Evolutionary conservation across 2,113 vertebrate species (phyloP), one percentile per base, ranked within the genome.

Genomic region (Barnardius zonarius): DNA sequence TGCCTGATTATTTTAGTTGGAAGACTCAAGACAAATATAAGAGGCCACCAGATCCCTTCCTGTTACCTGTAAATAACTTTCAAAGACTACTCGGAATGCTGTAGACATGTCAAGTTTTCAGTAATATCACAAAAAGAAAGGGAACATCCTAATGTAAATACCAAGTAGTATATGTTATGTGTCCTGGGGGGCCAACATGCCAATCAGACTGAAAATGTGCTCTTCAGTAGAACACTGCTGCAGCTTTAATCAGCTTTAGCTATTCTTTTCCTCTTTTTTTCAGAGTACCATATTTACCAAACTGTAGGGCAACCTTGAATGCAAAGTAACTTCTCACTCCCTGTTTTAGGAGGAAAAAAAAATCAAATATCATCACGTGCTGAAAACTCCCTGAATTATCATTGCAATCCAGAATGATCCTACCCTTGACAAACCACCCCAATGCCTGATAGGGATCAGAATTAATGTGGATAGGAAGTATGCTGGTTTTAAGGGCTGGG

Each of bases 51-150:
- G 54, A 88, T 76, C 18, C 44, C 33, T 93, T 90, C 67, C 75
- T 93, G 85, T 73, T 79, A 90, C 85, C 79, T 88, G 93, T 76
- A 86, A 95, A 92, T 85, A 88, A 94, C 92, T 97, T 88, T 76
- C 33, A 66, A 89, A 80, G 57, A 66, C 90, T 88, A 80, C 54
- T 77, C 72, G 70, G 41, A 88, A 83, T 54, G 10, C 44, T 77
- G 17, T 54, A 83, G 79, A 33, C 52, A 64, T 76, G 44, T 90
- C 44, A 92, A 90, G 24, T 74, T 90, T 93, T 92, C 54, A 77
- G 72, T 70, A 90, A 59, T 90, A 55, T 93, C 41, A 77, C 68
- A 46, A 88, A 46, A 28, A 93, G 70, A 57, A 72, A 77, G 15
- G 41, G 72, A 90, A 92, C 63, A 80, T 77, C 28, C 67, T 76